These are phyloP conservation scores for Heterocephalus glaber DNA, from an alignment of 2,113 vertebrate genomes.

Conservation along the genomic window DNA sequence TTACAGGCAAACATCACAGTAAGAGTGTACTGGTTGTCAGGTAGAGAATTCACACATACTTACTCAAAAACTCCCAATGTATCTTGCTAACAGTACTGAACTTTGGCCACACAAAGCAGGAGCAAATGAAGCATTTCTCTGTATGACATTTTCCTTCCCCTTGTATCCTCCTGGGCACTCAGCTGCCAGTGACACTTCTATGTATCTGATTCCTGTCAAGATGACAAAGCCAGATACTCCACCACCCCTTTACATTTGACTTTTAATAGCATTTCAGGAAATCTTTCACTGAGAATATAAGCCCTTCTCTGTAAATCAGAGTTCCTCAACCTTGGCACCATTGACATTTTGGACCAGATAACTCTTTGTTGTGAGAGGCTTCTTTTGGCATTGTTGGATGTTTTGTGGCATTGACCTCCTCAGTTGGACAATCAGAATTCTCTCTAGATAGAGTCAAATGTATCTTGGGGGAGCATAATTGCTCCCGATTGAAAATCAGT, in stretches of 20 bases:
- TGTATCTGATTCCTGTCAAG: conserved; percentile 35
- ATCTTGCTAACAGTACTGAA: background rate
- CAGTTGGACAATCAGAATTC: background rate
- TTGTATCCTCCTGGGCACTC: background rate
- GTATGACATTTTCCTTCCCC: conserved; percentile 30
- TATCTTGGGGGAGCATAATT: background rate
- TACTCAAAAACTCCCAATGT: background rate
- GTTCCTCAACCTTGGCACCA: conserved; percentile 19
- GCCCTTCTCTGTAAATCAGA: background rate
- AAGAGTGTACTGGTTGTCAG: background rate
- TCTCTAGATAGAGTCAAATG: background rate
- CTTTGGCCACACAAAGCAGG: background rate
- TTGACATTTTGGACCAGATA: conserved; percentile 30
- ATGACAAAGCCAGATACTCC: background rate
- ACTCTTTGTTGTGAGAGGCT: background rate
- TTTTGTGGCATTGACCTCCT: background rate
- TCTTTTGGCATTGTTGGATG: background rate
- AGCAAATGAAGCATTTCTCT: conserved; percentile 54
- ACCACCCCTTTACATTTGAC: background rate
- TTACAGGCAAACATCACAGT: background rate
- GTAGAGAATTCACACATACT: background rate
- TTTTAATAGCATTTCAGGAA: conserved; percentile 53
- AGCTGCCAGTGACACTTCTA: background rate
- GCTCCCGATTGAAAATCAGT: background rate
- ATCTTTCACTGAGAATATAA: background rate